Percentiles rank a stretch among this genome's conserved stretches.
Conservation (phyloP, 2,113 vertebrate species). For the Festucalex cinctus region DNA sequence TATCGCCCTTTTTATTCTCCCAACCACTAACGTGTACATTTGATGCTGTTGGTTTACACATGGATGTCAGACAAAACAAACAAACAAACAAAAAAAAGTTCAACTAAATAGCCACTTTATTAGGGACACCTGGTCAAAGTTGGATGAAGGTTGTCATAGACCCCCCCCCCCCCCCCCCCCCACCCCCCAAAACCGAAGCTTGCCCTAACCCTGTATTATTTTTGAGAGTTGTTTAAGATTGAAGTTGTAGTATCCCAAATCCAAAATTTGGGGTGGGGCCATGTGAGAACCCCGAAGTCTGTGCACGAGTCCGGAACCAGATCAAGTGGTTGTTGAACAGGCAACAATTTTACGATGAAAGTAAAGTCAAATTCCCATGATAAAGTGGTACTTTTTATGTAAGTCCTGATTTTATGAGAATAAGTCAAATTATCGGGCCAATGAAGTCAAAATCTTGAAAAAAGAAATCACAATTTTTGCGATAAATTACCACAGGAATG, state of each 20-base stretch:
- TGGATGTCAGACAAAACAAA: conserved; percentile 12
- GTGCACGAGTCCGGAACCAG: not conserved
- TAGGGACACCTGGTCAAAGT: not conserved
- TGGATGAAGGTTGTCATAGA: not conserved
- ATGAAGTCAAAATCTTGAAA: not conserved
- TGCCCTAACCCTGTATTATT: not conserved
- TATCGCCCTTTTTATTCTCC: conserved; percentile 7
- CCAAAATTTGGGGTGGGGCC: not conserved
- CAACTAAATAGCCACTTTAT: not conserved
- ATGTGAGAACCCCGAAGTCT: not conserved
- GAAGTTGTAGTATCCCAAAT: not conserved
- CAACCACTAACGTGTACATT: conserved; percentile 11
- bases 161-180: too few relatives aligned
- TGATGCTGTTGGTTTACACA: conserved; percentile 24
- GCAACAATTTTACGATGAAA: not conserved
- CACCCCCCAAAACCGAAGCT: not conserved
- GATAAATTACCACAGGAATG: too few relatives aligned
- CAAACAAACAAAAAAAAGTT: not conserved
- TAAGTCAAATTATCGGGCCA: not conserved
- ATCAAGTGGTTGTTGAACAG: not conserved
- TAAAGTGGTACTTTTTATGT: not conserved
- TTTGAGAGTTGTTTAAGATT: too few relatives aligned
- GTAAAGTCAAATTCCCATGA: not conserved
- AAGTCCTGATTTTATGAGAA: not conserved
- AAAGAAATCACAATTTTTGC: not conserved